phyloP scores from a whole-genome alignment of 2,113 vertebrate genomes.

The Chascanopsetta lugubris region DNA sequence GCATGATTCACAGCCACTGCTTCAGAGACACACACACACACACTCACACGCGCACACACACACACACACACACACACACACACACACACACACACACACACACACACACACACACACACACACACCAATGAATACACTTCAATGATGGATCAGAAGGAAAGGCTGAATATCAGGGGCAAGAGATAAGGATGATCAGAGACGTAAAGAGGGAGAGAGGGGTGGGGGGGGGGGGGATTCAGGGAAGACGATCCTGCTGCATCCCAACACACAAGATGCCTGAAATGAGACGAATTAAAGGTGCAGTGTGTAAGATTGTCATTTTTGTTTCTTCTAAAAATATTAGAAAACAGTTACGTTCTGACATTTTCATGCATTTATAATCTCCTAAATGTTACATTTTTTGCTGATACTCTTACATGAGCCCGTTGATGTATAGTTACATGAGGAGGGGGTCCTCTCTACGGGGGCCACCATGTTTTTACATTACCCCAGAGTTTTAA shows the following conservation, averaged over 20 bases:
- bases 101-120: slow-evolving; percentile 3
- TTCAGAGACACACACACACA: slow-evolving; percentile 3
- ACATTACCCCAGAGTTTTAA: too few relatives aligned
- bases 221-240: too few relatives aligned
- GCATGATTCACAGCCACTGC: slow-evolving; percentile 54
- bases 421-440: too few relatives aligned
- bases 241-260: slow-evolving; percentile 17
- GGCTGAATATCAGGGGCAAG: background rate
- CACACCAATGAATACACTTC: too few relatives aligned
- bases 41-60: background rate
- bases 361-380: too few relatives aligned
- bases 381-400: too few relatives aligned
- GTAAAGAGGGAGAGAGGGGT: background rate
- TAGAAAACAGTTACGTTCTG: too few relatives aligned
- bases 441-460: too few relatives aligned
- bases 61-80: slow-evolving; percentile 2
- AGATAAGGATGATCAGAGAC: slow-evolving; percentile 42
- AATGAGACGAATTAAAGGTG: slow-evolving; percentile 67
- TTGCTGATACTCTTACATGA: too few relatives aligned
- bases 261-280: slow-evolving; percentile 33
- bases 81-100: slow-evolving; percentile 11
- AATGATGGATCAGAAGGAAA: slow-evolving; percentile 47
- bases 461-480: too few relatives aligned
- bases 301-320: too few relatives aligned
- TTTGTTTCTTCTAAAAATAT: too few relatives aligned